Percentiles rank a stretch among this genome's conserved stretches.
These are phyloP conservation scores for Synanceia verrucosa DNA, from an alignment of 2,797 vertebrate genomes.

Conservation along the genomic window DNA sequence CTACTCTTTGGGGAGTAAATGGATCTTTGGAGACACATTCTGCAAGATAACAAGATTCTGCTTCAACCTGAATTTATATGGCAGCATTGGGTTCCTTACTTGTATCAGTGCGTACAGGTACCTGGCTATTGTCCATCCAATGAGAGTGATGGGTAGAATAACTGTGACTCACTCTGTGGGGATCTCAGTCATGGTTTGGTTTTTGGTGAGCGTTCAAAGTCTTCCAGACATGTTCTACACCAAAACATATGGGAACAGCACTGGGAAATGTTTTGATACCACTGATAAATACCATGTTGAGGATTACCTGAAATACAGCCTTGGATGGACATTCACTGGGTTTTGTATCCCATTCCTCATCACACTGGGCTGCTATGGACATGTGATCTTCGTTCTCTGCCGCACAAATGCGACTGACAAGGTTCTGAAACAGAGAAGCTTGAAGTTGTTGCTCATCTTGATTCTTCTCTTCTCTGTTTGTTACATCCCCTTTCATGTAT, in stretches of 20 bases:
- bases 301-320: slow-evolving; percentile 75
- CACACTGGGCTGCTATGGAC: slow-evolving; percentile 83
- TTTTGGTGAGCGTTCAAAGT: slow-evolving; percentile 72
- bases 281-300: background rate
- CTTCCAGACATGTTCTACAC: slow-evolving; percentile 77
- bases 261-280: slow-evolving; percentile 67
- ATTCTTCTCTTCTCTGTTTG: slow-evolving; percentile 84
- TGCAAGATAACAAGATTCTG: slow-evolving; percentile 83
- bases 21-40: slow-evolving; percentile 82
- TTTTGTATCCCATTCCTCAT: slow-evolving; percentile 82
- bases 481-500: slow-evolving; percentile 84
- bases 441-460: slow-evolving; percentile 78
- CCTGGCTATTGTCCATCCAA: slow-evolving; percentile 82
- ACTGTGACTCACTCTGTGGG: slow-evolving; percentile 4
- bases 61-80: slow-evolving; percentile 86
- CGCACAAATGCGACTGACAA: slow-evolving; percentile 60
- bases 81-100: slow-evolving; percentile 88
- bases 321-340: slow-evolving; percentile 70
- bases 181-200: slow-evolving; percentile 74
- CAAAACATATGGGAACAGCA: slow-evolving; percentile 1
- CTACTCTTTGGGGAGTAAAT: slow-evolving; percentile 59
- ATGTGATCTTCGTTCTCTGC: slow-evolving; percentile 73
- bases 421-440: slow-evolving; percentile 69
- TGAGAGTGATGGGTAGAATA: slow-evolving; percentile 77
- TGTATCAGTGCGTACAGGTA: slow-evolving; percentile 86